Evolutionary conservation across 2,797 vertebrate species (phyloP).

Genomic region (Myotis pilosus): DNA sequence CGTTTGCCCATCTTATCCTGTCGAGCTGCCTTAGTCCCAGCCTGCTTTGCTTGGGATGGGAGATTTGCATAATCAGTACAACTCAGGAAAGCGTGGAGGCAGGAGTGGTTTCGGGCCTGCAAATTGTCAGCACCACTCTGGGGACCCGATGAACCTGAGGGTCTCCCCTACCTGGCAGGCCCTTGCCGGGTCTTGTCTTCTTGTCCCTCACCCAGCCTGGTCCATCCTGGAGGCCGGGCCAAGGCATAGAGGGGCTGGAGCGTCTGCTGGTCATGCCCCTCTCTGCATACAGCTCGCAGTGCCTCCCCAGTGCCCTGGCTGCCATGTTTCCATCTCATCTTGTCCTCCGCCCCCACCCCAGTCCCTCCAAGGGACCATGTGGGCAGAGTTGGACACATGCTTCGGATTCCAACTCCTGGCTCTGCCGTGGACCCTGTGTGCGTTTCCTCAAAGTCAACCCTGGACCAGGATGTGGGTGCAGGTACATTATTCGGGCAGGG

Average conservation of each 20-base stretch:
- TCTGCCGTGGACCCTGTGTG: rapidly evolving
- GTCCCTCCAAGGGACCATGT: not conserved
- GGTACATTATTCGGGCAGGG: not conserved
- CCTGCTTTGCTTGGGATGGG: slow-evolving; percentile 38
- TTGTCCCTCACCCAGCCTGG: not conserved
- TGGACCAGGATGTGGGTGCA: not conserved
- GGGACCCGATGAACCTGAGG: not conserved
- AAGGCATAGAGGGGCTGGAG: not conserved
- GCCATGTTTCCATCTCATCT: not conserved
- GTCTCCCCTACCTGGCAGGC: not conserved
- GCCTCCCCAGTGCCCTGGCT: not conserved
- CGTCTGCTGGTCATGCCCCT: rapidly evolving
- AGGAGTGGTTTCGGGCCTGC: not conserved
- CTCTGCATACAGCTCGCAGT: not conserved
- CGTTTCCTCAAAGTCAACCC: not conserved
- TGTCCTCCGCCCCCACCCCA: not conserved
- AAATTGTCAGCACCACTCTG: not conserved
- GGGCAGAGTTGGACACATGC: rapidly evolving
- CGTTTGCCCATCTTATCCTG: slow-evolving; percentile 14
- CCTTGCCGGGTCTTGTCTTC: not conserved
- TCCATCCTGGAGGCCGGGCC: not conserved
- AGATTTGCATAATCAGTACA: slow-evolving; percentile 69
- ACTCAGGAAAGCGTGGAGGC: not conserved
- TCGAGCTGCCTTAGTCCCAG: not conserved
- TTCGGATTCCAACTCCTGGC: not conserved